Conservation (phyloP, 2,113 vertebrate genomes). For the Talpa occidentalis region DNA sequence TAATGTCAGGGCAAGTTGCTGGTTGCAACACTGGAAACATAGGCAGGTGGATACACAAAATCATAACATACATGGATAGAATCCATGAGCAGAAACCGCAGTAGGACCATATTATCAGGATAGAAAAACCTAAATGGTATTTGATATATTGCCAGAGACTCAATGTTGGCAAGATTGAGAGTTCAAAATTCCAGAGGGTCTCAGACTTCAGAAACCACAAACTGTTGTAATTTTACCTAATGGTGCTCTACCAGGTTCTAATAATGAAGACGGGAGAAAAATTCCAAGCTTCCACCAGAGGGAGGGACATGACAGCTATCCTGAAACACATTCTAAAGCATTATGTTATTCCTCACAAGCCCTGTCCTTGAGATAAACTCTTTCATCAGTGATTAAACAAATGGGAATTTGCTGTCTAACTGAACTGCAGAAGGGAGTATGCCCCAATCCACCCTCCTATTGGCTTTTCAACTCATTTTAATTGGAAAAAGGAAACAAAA, state of each 20-base stretch:
- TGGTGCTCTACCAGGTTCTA: neutral
- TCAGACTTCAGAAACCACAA: neutral
- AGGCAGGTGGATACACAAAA: neutral
- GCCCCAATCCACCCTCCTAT: rapidly evolving
- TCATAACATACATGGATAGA: neutral
- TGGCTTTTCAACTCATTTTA: neutral
- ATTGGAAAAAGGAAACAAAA: neutral
- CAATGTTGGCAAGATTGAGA: neutral
- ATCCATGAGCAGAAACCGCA: neutral
- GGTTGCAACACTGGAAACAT: neutral
- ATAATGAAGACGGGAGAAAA: neutral
- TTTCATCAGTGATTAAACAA: neutral
- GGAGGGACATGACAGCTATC: neutral
- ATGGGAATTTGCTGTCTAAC: neutral
- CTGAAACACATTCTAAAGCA: neutral
- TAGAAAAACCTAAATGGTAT: neutral
- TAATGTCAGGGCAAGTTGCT: neutral
- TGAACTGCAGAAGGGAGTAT: neutral
- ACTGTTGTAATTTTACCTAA: neutral
- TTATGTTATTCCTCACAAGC: neutral
- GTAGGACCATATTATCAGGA: neutral
- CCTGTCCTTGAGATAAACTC: neutral
- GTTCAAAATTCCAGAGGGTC: neutral
- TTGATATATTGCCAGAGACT: neutral
- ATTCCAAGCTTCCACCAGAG: neutral